Base-by-base conservation (phyloP, 1,140 invertebrate species). In the Oedothorax gibbosus region DNA sequence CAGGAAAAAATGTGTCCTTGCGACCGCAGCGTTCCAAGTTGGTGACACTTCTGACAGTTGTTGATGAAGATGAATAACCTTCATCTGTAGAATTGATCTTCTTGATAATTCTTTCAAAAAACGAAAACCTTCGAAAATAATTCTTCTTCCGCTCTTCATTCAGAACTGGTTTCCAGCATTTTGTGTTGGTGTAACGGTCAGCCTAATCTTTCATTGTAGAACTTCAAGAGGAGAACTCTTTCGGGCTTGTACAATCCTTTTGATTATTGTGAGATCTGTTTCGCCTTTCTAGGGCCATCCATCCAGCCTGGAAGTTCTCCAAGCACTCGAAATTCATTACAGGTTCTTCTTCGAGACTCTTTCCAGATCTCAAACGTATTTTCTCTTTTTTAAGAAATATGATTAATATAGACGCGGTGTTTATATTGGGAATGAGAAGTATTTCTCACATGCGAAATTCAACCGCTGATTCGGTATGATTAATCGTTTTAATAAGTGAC, bases 31-130 rank as follows among this genome's bases (percentile, higher is more conserved):
- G 71, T 84, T 49, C 72, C 54, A 53, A 84, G 81, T 75, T 84
- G 81, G 81, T 84, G 81, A 84, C 81, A 75, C 69, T 84, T 84
- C 66, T 84, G 81, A 84, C 81, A 84, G 72, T 62, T 84, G 81
- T 66, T 84, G 81, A 84, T 84, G 81, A 84, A 75, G 81, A 84
- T 84, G 71, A 66, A 84, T 72, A 84, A 76, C 81, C 62, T 84
- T 75, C 81, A 84, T 84, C 81, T 84, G 81, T 76, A 76, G 81
- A 84, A 84, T 84, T 84, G 81, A 84, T 84, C 81, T 84, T 75
- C 72, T 66, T 75, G 81, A 84, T 75, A 84, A 75, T 84, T 84
- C 81, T 65, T 54, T 81, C 65, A 66, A 84, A 84, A 76, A 84
- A 84, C 71, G 72, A 75, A 76, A 84, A 84, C 14, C 81, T 68